These are phyloP conservation scores for Phyllopteryx taeniolatus DNA, from an alignment of 2,113 vertebrate genomes.

Conservation along the genomic window DNA sequence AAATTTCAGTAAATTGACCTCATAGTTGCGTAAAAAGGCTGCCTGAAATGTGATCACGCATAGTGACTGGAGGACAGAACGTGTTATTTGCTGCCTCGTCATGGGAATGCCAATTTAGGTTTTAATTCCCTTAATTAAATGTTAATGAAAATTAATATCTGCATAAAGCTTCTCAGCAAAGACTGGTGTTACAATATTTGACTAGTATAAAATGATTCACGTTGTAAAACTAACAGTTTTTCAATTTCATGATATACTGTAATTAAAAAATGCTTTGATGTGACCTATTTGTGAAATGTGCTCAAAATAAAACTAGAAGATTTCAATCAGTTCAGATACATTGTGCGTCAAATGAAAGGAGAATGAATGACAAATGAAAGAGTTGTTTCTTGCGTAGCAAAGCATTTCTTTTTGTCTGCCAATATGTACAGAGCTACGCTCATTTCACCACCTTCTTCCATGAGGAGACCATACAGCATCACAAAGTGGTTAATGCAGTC, in stretches of 20 bases:
- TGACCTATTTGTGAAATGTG: not conserved
- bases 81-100: slow-evolving; percentile 50
- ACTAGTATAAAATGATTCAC: not conserved
- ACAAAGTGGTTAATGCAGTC: no score
- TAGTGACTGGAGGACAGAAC: slow-evolving; percentile 46
- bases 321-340: no score
- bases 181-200: slow-evolving; percentile 1
- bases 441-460: no score
- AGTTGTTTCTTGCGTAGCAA: no score
- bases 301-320: not conserved
- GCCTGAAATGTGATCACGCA: slow-evolving; percentile 51
- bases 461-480: no score
- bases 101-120: slow-evolving; percentile 10
- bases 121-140: slow-evolving; percentile 15
- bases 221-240: not conserved
- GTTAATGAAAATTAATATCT: not conserved
- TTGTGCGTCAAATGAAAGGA: no score
- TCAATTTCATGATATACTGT: not conserved
- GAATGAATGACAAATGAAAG: no score
- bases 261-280: not conserved
- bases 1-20: slow-evolving; percentile 38
- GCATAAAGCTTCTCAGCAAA: slow-evolving; percentile 5
- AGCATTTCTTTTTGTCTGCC: no score
- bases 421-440: no score
- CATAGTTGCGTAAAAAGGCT: slow-evolving; percentile 31